Percentiles rank a stretch among this genome's conserved stretches.
These are phyloP conservation scores for Bryconaethiops microstoma DNA, from an alignment of 2,797 vertebrate genomes.

Conservation along the genomic window DNA sequence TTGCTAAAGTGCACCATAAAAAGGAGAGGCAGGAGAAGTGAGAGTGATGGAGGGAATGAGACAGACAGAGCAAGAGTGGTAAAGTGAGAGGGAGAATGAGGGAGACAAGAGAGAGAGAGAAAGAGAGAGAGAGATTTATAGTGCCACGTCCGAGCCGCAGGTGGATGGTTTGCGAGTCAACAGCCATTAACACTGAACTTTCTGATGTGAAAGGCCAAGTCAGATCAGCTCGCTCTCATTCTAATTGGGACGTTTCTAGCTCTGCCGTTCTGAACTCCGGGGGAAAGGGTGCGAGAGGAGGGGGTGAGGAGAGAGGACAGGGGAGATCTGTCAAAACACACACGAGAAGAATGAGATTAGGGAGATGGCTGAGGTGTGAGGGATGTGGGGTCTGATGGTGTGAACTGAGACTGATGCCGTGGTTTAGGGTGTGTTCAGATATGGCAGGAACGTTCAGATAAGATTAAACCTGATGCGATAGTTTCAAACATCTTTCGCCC, in stretches of 20 bases:
- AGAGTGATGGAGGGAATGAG: not conserved
- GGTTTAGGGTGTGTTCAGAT: not conserved
- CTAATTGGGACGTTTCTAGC: slow-evolving; percentile 37
- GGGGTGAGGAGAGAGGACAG: not conserved
- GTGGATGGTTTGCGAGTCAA: slow-evolving; percentile 36
- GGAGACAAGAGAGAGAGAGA: not conserved
- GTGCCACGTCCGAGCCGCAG: not conserved
- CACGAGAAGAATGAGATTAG: not conserved
- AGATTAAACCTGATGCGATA: too few species aligned
- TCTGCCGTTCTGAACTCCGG: not conserved
- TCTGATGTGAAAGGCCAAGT: slow-evolving; percentile 37
- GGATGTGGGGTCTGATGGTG: not conserved
- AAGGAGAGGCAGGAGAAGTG: not conserved
- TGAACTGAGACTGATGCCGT: not conserved
- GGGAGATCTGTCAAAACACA: not conserved
- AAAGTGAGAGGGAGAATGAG: slow-evolving; percentile 14
- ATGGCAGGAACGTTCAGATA: too few species aligned
- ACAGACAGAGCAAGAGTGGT: not conserved
- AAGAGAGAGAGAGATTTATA: not conserved
- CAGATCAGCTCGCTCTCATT: slow-evolving; percentile 30
- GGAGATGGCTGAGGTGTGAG: not conserved
- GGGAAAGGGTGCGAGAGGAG: not conserved
- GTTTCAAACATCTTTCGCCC: too few species aligned
- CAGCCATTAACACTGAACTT: slow-evolving; percentile 38
- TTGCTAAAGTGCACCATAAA: slow-evolving; percentile 16